phyloP scores from a whole-genome alignment of 2,797 vertebrate species.

The Pogoniulus pusillus region DNA sequence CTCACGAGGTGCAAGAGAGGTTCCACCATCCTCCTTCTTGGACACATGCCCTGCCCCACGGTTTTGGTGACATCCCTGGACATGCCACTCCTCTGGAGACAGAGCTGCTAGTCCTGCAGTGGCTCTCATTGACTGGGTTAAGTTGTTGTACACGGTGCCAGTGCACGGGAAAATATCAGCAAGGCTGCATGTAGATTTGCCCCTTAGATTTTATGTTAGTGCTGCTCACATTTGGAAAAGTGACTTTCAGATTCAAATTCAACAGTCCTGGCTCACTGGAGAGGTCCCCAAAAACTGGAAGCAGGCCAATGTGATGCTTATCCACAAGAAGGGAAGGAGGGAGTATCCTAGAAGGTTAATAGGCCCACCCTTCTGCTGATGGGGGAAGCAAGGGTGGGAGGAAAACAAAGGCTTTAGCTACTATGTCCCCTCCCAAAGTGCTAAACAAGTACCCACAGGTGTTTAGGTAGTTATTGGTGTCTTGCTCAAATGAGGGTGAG shows the following conservation, averaged over 20 bases:
- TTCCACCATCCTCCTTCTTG: background rate
- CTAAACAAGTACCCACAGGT: no score
- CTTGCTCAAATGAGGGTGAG: no score
- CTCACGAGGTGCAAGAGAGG: background rate
- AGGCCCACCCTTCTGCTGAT: no score
- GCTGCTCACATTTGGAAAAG: background rate
- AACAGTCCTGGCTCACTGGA: no score
- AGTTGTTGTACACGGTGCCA: background rate
- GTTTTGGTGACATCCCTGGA: background rate
- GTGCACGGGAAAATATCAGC: background rate
- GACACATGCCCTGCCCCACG: background rate
- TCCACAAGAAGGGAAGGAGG: no score
- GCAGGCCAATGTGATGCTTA: no score
- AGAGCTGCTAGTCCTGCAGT: background rate
- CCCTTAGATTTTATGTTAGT: background rate
- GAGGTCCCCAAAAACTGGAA: no score
- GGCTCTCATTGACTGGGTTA: background rate
- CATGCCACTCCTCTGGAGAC: background rate
- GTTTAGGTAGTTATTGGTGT: no score
- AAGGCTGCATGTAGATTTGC: background rate
- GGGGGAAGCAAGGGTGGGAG: no score
- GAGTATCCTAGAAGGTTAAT: no score
- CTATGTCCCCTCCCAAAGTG: no score
- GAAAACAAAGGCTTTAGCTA: no score
- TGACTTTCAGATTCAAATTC: background rate